Base-by-base conservation (phyloP, 2,888 invertebrate species). In the Xestia c-nigrum region DNA sequence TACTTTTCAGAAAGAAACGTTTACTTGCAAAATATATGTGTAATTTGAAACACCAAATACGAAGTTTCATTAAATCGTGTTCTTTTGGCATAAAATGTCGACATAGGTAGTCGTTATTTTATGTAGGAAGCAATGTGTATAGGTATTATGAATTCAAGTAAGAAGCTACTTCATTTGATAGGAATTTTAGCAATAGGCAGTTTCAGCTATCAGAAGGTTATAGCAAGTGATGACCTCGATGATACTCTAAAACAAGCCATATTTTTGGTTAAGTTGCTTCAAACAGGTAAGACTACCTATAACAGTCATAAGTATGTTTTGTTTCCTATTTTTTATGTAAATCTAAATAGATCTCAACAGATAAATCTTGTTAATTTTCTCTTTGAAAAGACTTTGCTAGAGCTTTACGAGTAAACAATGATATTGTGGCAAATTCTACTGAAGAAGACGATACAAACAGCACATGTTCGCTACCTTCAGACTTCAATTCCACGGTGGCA, bases 171-270 rank as follows among this genome's bases (percentile, higher is more conserved):
- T 21, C 59, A 50, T 70, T 66, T 85, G n/a, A 50, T 78, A 12
- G 74, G 55, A 2, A 21, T 78, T 64, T 40, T 83, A 61, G 43
- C 43, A 50, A 46, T 85, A 52, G 72, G 47, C 21, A 61, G 47
- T 59, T 50, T 31, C 6, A 38, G 19, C 43, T 6, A 55, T 12
- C 38, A 66, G 7, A 31, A 19, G 16, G n/a, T 43, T 19, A 14
- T 47, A 43, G 78, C 52, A 21, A 40, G 3, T 9, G 78, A 70
- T 31, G 86, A 85, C 10, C 50, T 55, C 3, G 90, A 90, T 16
- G 92, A 92, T 21, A 86, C 83, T 68, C 71, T 94, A 31, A 90
- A 89, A 65, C 89, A 94, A 84, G 94, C 94, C 10, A 77, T 94
- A 52, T 73, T 91, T 63, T 85, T 94, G 74, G 91, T 94, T 5